Conservation (phyloP, 2,113 vertebrate genomes). For the Forbesichthys agassizii region DNA sequence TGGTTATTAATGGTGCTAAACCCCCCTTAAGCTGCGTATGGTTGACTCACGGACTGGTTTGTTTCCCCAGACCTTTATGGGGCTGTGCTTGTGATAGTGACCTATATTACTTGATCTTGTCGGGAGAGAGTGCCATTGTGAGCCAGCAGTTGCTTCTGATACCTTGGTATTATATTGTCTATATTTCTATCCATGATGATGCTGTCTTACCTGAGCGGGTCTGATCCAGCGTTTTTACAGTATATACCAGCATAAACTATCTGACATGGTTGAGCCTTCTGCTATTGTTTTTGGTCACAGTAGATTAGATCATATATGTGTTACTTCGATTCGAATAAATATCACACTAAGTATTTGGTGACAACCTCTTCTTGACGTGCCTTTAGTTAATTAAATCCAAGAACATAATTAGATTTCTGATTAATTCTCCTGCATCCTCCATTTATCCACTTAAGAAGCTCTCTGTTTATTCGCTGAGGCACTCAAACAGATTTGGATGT, state of each 20-base stretch:
- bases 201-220: not conserved
- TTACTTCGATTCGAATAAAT: too few relatives aligned
- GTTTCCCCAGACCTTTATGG: not conserved
- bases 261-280: too few relatives aligned
- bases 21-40: too few relatives aligned
- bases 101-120: constrained; percentile 14
- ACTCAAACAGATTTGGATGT: constrained; percentile 6
- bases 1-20: too few relatives aligned
- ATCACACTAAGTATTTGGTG: too few relatives aligned
- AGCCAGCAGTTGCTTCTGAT: not conserved
- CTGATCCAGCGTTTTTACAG: too few relatives aligned
- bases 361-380: too few relatives aligned
- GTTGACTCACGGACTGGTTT: too few relatives aligned
- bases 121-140: not conserved
- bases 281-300: too few relatives aligned
- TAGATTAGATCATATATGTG: too few relatives aligned
- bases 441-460: constrained; percentile 32
- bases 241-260: too few relatives aligned
- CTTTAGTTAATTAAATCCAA: not conserved
- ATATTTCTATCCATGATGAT: not conserved
- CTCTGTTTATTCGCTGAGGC: constrained; percentile 26
- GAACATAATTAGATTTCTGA: constrained; percentile 19
- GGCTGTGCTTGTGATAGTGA: constrained; percentile 6
- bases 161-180: too few relatives aligned
- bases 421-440: constrained; percentile 18